Evolutionary conservation across 1,140 invertebrate species (phyloP).

Genomic region (Ceratina australensis): DNA sequence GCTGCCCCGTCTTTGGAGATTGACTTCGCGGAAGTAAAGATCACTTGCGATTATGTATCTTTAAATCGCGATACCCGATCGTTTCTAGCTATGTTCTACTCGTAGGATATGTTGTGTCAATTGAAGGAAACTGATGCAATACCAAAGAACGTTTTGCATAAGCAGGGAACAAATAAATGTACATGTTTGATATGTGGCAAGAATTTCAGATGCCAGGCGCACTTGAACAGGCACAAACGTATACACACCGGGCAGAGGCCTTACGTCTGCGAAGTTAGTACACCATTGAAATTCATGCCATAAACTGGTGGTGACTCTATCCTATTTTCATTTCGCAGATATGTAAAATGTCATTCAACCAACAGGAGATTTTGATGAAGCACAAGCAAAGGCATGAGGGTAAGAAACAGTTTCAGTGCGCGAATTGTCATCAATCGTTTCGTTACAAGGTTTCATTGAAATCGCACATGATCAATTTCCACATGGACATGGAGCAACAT

Average conservation of each 20-base stretch:
- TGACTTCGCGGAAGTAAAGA: constrained; percentile 72
- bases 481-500: constrained; percentile 62
- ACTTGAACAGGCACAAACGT: constrained; percentile 75
- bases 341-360: constrained; percentile 82
- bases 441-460: constrained; percentile 75
- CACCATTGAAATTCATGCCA: not conserved
- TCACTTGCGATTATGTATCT: not conserved
- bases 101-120: constrained; percentile 72
- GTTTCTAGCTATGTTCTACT: constrained; percentile 5
- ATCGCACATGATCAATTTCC: constrained; percentile 77
- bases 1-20: constrained; percentile 71
- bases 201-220: constrained; percentile 73
- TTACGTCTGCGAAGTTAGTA: constrained; percentile 75
- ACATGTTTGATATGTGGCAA: constrained; percentile 72
- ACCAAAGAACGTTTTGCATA: constrained; percentile 53
- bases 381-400: constrained; percentile 80
- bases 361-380: constrained; percentile 80
- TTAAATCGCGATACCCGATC: not conserved
- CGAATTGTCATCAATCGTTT: constrained; percentile 80
- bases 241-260: constrained; percentile 75
- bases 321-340: constrained; percentile 72
- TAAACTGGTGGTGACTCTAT: no score
- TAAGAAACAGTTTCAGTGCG: constrained; percentile 81
- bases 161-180: constrained; percentile 59
- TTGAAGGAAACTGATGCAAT: constrained; percentile 68